Percentiles rank a stretch among this genome's conserved stretches.
phyloP scores from a whole-genome alignment of 2,797 vertebrate genomes.

The Phyllotis vaccarum region DNA sequence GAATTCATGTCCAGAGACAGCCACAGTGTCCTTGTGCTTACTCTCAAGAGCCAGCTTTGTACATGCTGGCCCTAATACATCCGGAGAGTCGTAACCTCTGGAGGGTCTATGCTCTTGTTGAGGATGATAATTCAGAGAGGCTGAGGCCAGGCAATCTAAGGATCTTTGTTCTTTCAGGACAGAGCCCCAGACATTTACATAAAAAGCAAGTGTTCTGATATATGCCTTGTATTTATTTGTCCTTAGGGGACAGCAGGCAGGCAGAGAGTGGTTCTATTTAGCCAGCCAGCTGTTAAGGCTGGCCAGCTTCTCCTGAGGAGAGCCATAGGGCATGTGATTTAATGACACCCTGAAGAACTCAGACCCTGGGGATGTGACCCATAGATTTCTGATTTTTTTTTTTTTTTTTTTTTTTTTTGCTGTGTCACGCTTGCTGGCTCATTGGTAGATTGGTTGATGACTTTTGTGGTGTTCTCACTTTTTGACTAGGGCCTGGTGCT shows the following conservation, averaged over 20 bases:
- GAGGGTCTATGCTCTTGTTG: background rate
- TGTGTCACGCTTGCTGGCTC: background rate
- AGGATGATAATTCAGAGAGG: background rate
- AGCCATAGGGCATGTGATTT: background rate
- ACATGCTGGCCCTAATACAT: background rate
- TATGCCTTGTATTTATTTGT: background rate
- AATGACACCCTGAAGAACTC: background rate
- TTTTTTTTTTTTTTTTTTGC: no score
- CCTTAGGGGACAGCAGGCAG: conserved; percentile 50
- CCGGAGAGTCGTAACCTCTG: background rate
- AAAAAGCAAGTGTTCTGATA: background rate
- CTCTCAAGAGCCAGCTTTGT: background rate
- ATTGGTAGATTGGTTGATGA: background rate
- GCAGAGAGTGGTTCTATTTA: conserved; percentile 25
- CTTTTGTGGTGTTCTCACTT: background rate
- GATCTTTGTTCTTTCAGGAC: conserved; percentile 46
- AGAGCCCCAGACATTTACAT: background rate
- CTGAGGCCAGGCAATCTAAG: background rate
- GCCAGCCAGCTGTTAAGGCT: background rate
- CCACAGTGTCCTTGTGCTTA: accelerated
- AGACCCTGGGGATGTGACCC: background rate
- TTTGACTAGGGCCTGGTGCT: background rate
- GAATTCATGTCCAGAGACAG: accelerated
- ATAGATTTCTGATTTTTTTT: no score
- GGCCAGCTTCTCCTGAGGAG: conserved; percentile 51